These are phyloP conservation scores for Coracopsis vasa DNA, from an alignment of 2,113 vertebrate genomes.

Conservation along the genomic window DNA sequence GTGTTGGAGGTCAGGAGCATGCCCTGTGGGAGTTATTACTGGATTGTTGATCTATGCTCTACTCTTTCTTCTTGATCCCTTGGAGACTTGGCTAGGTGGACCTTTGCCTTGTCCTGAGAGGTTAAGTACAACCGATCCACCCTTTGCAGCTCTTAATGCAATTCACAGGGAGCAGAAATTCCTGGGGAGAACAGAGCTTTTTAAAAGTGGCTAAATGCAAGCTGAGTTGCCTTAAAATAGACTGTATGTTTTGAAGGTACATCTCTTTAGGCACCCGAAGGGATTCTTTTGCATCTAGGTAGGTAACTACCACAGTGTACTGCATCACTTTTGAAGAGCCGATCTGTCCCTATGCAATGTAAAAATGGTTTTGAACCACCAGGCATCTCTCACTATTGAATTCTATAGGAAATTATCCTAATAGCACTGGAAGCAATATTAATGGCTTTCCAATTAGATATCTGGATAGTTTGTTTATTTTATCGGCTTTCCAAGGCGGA, in stretches of 20 bases:
- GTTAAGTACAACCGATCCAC: background rate
- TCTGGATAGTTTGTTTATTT: background rate
- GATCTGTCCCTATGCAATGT: background rate
- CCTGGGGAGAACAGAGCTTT: background rate
- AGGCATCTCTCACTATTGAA: background rate
- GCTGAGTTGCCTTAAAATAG: background rate
- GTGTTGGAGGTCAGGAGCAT: background rate
- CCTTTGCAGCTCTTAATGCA: background rate
- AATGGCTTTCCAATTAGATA: constrained; percentile 24
- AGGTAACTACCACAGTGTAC: accelerated
- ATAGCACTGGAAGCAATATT: background rate
- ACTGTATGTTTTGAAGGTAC: accelerated
- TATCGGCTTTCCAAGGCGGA: background rate
- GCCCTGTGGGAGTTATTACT: background rate
- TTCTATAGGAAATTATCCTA: background rate
- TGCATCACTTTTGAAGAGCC: accelerated
- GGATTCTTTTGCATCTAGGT: background rate
- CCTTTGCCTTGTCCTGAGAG: background rate
- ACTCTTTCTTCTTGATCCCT: background rate
- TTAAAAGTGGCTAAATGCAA: background rate
- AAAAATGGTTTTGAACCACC: background rate
- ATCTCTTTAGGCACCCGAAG: background rate
- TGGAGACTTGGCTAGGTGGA: background rate
- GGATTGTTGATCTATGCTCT: background rate
- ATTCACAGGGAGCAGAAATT: background rate